phyloP scores from a whole-genome alignment of 2,888 invertebrate genomes.

The Torymus aiolomorphi region DNA sequence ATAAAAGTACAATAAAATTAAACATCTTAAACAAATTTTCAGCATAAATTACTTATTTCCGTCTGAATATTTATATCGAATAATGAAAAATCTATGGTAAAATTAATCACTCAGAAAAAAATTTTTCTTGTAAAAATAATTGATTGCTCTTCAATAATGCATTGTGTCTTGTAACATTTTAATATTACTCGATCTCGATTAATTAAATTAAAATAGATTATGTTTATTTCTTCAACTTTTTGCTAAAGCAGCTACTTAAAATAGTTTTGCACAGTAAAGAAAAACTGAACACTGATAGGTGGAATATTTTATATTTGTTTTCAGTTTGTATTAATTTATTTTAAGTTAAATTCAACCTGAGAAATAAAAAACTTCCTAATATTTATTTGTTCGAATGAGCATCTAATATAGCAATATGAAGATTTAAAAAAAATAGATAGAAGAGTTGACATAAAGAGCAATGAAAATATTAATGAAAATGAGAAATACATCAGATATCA shows the following conservation, averaged over 20 bases:
- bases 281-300: background rate
- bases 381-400: conserved; percentile 1
- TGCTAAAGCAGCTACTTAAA: conserved; percentile 22
- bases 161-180: background rate
- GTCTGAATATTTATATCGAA: no score
- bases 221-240: conserved; percentile 8
- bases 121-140: no score
- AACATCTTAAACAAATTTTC: no score
- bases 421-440: no score
- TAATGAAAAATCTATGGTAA: no score
- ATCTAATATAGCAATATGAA: no score
- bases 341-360: background rate
- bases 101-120: no score
- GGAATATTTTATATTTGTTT: conserved; percentile 1
- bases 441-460: no score
- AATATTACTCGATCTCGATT: conserved; percentile 32
- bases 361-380: conserved; percentile 7
- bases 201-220: conserved; percentile 12
- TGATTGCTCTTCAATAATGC: no score
- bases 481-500: conserved; percentile 7
- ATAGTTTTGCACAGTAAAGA: background rate
- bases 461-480: background rate
- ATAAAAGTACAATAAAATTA: no score
- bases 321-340: conserved; percentile 9
- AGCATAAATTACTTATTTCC: no score